A percentile compares a stretch with the other conserved stretches of the same genome.
Evolutionary conservation across 1,140 invertebrate genomes (phyloP).

Genomic region (Diorhabda elongata): DNA sequence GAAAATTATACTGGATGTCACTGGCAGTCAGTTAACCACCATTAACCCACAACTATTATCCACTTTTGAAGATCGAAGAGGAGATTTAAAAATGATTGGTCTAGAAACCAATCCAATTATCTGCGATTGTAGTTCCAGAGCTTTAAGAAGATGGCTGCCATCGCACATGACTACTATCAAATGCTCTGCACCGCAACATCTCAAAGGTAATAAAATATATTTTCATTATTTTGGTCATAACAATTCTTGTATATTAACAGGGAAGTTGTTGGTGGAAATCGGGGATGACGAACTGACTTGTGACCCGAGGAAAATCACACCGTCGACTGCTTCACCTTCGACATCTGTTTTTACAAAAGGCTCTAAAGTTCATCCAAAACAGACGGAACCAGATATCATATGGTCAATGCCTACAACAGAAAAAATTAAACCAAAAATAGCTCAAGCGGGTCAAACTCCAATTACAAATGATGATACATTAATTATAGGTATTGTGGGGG

Average conservation of each 20-base stretch:
- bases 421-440: constrained; percentile 51
- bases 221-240: not conserved
- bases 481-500: constrained; percentile 87
- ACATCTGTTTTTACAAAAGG: constrained; percentile 45
- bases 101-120: constrained; percentile 72
- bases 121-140: constrained; percentile 79
- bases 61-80: constrained; percentile 73
- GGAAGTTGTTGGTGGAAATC: constrained; percentile 65
- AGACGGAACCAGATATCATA: constrained; percentile 74
- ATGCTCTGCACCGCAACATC: constrained; percentile 64
- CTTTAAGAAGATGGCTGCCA: constrained; percentile 72
- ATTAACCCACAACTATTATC: constrained; percentile 72
- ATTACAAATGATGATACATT: constrained; percentile 83
- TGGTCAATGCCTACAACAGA: constrained; percentile 71
- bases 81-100: constrained; percentile 67
- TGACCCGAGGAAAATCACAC: constrained; percentile 56
- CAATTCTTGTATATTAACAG: constrained; percentile 45
- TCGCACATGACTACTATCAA: constrained; percentile 56
- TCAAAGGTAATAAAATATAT: constrained; percentile 55
- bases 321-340: constrained; percentile 48
- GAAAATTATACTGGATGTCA: constrained; percentile 69
- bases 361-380: constrained; percentile 53
- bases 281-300: constrained; percentile 75
- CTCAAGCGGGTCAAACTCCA: constrained; percentile 54
- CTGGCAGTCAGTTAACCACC: constrained; percentile 70